Base-by-base conservation (phyloP, 2,888 invertebrate genomes). In the Zonitis immaculata region DNA sequence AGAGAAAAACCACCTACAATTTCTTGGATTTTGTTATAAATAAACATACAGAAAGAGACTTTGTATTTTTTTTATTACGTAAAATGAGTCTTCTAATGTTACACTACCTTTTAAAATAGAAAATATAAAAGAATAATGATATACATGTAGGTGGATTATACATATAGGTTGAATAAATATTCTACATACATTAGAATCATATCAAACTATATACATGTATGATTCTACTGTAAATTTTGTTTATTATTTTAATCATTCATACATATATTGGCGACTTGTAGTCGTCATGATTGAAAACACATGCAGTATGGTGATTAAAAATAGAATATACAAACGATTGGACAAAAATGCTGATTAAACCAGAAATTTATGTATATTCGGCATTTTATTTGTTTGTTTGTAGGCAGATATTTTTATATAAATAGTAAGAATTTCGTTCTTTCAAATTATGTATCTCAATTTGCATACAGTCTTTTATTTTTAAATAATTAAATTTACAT, bases 141-240 rank as follows among this genome's bases (percentile, higher is more conserved):
- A 39, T 20, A 35, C 16, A 39, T 39, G 39, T 39, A 39, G 39
- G 39, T 39, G 39, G 39, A 39, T 39, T 39, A n/a, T n/a, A n/a
- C n/a, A n/a, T n/a, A n/a, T n/a, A 20, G 39, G 5, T 39, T 39
- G 39, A 39, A 39, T 39, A 39, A 39, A 39, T 39, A 39, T n/a
- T 18, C n/a, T n/a, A n/a, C n/a, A n/a, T n/a, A 9, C n/a, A 20
- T 39, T 39, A 3, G 6, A 3, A n/a, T 39, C n/a, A n/a, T n/a
- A n/a, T n/a, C n/a, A n/a, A n/a, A n/a, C n/a, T n/a, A n/a, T n/a
- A n/a, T n/a, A n/a, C n/a, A n/a, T n/a, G n/a, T n/a, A n/a, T n/a
- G n/a, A n/a, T n/a, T n/a, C n/a, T n/a, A 18, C 5, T 20, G 20
- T 8, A 20, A 20, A 39, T 9, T 3, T 20, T 11, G 1, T 8